phyloP scores from a whole-genome alignment of 2,888 invertebrate genomes.

The Xanthorhoe designata region DNA sequence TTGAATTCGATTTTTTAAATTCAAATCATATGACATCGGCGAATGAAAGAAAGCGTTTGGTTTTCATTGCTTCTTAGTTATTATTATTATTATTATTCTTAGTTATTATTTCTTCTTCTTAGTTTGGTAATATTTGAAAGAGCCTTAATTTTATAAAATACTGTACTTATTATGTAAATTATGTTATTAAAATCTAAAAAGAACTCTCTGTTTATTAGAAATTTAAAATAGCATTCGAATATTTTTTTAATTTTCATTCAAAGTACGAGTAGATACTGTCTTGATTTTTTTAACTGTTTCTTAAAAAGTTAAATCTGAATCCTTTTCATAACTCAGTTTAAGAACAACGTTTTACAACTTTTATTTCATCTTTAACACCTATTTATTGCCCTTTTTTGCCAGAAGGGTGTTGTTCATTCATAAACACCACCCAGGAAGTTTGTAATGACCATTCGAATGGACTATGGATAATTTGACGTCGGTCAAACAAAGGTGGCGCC shows the following conservation, averaged over 20 bases:
- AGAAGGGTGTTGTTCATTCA: constrained; percentile 50
- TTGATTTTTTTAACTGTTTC: no score
- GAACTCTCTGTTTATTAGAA: no score
- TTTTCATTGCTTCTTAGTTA: constrained; percentile 2
- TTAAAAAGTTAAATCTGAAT: not conserved
- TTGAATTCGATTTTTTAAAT: constrained; percentile 68
- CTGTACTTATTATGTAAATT: no score
- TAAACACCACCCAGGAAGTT: constrained; percentile 59
- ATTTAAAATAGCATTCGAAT: no score
- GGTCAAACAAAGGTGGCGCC: constrained; percentile 38
- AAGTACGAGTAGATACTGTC: no score
- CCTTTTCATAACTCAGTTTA: not conserved
- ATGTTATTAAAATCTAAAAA: no score
- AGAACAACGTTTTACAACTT: constrained; percentile 2
- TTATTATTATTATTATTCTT: no score
- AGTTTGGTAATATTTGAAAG: no score
- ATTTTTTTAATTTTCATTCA: no score
- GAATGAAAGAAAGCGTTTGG: constrained; percentile 10
- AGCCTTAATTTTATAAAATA: no score
- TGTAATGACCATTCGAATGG: constrained; percentile 51
- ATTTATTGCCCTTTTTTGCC: constrained; percentile 1
- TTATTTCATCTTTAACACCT: constrained; percentile 35
- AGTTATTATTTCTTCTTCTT: no score
- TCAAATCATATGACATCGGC: constrained; percentile 57
- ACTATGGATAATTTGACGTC: constrained; percentile 53